Percentiles rank a stretch among this genome's conserved stretches.
Evolutionary conservation across 2,113 vertebrate genomes (phyloP).

Genomic region (Aphyosemion australe): DNA sequence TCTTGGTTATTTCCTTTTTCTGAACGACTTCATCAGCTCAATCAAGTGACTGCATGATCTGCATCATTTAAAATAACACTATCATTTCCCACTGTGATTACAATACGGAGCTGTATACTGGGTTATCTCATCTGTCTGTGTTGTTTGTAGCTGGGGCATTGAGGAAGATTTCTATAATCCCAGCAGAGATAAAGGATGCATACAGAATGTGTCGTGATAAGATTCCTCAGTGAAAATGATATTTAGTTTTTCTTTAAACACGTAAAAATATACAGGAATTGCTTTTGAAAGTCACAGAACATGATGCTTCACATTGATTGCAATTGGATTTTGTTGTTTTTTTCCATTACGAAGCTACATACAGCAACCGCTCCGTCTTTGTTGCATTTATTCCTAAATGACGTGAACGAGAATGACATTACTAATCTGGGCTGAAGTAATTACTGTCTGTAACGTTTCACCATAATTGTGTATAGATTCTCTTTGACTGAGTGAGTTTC

Average conservation of each 20-base stretch:
- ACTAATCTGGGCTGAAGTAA: conserved; percentile 36
- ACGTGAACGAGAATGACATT: conserved; percentile 16
- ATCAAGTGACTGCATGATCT: conserved; percentile 34
- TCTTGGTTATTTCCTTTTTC: conserved; percentile 48
- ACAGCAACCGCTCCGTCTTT: neutral
- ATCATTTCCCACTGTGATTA: conserved; percentile 24
- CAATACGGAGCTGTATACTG: conserved; percentile 13
- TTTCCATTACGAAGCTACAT: neutral
- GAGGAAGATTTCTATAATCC: conserved; percentile 17
- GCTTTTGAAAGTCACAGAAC: neutral
- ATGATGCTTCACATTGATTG: neutral
- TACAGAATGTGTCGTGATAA: conserved; percentile 21
- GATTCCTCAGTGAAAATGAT: conserved; percentile 8
- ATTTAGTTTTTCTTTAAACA: conserved; percentile 13
- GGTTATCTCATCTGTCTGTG: conserved; percentile 20
- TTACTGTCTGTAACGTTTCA: conserved; percentile 48
- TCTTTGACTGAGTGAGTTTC: conserved; percentile 41
- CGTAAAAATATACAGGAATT: conserved; percentile 1
- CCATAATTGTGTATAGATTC: conserved; percentile 73
- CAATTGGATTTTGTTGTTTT: neutral
- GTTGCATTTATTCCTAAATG: conserved; percentile 20
- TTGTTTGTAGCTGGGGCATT: conserved; percentile 33
- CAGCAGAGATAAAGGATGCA: conserved; percentile 27
- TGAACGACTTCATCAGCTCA: conserved; percentile 45
- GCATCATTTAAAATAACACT: conserved; percentile 54